These are phyloP conservation scores for Cepphus grylle DNA, from an alignment of 2,113 vertebrate species.

Conservation along the genomic window DNA sequence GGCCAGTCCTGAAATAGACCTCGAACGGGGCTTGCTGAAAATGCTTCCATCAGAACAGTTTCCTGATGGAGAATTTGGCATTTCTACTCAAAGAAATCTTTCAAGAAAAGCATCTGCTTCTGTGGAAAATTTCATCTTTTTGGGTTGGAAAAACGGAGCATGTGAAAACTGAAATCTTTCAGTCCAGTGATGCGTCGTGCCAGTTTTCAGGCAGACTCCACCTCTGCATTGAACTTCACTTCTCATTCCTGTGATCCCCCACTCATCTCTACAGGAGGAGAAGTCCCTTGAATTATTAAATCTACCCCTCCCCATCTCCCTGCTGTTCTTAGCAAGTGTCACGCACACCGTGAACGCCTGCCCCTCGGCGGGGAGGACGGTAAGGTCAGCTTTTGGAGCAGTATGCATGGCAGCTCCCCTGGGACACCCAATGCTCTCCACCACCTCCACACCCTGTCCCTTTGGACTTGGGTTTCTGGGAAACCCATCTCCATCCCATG, in stretches of 20 bases:
- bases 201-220: constrained; percentile 33
- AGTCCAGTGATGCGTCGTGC: background rate
- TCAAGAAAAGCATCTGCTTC: constrained; percentile 64
- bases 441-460: background rate
- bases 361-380: rapidly evolving
- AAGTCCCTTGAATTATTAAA: background rate
- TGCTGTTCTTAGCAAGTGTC: background rate
- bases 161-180: constrained; percentile 40
- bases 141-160: constrained; percentile 51
- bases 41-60: constrained; percentile 54
- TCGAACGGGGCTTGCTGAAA: background rate
- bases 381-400: background rate
- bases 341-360: rapidly evolving
- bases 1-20: constrained; percentile 63
- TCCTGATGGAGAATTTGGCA: constrained; percentile 63
- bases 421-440: background rate
- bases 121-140: constrained; percentile 60
- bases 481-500: background rate
- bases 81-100: constrained; percentile 59
- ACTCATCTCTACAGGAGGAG: background rate
- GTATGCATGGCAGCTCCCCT: background rate
- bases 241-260: background rate
- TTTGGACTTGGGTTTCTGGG: background rate
- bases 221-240: background rate
- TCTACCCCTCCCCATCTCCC: background rate